A percentile compares a stretch with the other conserved stretches of the same genome.
Conservation (phyloP, 2,888 invertebrate species). For the Melanophora roralis region DNA sequence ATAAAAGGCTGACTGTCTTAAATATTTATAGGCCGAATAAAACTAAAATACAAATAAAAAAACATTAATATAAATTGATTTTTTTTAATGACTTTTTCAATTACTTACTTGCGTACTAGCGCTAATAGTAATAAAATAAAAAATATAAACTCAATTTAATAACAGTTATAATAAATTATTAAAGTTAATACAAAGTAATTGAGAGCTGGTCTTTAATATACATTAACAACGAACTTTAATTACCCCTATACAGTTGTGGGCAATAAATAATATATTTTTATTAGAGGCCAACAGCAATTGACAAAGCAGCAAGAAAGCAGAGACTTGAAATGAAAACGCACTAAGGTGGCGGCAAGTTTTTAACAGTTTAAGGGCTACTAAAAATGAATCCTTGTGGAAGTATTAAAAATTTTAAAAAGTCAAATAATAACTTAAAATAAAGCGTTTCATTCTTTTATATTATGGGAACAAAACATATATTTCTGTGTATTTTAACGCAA, state of each 20-base stretch:
- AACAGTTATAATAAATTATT: constrained; percentile 36
- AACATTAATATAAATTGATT: constrained; percentile 35
- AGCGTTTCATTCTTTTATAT: no score
- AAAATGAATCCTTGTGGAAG: no score
- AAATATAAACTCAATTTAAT: not conserved
- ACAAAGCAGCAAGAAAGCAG: no score
- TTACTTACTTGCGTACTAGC: constrained; percentile 16
- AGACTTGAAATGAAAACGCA: no score
- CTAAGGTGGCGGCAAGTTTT: no score
- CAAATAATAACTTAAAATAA: no score
- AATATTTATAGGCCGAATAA: not conserved
- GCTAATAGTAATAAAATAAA: not conserved
- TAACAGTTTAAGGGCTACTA: no score
- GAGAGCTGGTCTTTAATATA: not conserved
- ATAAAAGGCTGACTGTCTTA: not conserved
- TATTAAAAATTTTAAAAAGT: no score
- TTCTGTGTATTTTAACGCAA: no score
- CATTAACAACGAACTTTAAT: not conserved
- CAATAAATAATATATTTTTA: not conserved
- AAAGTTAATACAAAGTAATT: not conserved
- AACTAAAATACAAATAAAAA: not conserved
- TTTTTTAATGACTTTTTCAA: constrained; percentile 54
- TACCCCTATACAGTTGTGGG: not conserved
- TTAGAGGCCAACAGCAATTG: no score
- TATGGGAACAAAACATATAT: no score